A percentile compares a stretch with the other conserved stretches of the same genome.
phyloP scores from a whole-genome alignment of 1,140 invertebrate genomes.

The Chironomus tepperi region DNA sequence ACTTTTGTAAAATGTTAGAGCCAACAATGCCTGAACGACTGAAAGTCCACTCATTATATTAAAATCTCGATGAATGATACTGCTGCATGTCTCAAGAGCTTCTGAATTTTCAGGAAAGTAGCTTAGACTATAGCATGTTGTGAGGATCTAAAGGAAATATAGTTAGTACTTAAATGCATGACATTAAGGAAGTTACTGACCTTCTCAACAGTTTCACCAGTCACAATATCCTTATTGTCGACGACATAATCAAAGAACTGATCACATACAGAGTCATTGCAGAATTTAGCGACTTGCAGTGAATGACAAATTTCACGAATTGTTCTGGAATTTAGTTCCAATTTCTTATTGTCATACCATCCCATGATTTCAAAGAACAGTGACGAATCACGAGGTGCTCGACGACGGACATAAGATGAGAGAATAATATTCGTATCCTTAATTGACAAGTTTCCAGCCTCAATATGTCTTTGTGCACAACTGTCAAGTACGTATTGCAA shows the following conservation, averaged over 20 bases:
- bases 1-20: constrained; percentile 42
- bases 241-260: constrained; percentile 40
- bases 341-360: constrained; percentile 31
- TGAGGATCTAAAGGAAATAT: constrained; percentile 28
- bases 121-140: constrained; percentile 41
- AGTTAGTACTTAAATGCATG: not conserved
- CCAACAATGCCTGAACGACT: constrained; percentile 41
- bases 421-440: constrained; percentile 35
- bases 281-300: constrained; percentile 36
- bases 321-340: constrained; percentile 37
- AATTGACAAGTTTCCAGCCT: constrained; percentile 28
- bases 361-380: constrained; percentile 31
- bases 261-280: constrained; percentile 40
- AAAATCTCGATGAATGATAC: constrained; percentile 40
- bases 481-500: constrained; percentile 33
- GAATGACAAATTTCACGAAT: constrained; percentile 38
- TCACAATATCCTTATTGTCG: constrained; percentile 35
- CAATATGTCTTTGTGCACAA: constrained; percentile 31
- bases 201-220: constrained; percentile 43
- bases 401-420: constrained; percentile 34
- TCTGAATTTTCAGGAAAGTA: constrained; percentile 39
- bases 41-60: constrained; percentile 41
- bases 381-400: constrained; percentile 31
- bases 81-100: constrained; percentile 33
- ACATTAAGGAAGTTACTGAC: constrained; percentile 28